Evolutionary conservation across 2,888 invertebrate genomes (phyloP), one percentile per base, ranked within the genome.

Genomic region (Encarsia formosa): DNA sequence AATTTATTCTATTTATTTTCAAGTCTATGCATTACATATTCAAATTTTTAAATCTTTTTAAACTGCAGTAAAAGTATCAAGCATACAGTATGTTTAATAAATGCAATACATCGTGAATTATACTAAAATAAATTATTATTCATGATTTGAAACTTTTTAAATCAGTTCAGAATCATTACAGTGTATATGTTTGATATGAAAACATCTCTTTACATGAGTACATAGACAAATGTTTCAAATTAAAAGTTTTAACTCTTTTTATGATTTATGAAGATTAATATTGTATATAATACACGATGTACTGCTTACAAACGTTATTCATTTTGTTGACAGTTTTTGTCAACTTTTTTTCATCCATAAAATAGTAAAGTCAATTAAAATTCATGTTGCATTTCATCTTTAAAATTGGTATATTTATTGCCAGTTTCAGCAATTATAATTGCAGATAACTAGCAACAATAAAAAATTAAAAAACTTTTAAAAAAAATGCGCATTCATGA

Each of bases 311-410:
- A 19, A 42, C 32, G 23, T 15, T 35, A 42, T 47, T 50, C 23
- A 29, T 46, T 49, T 56, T 34, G 35, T 34, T n/a, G 29, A 46
- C 43, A 48, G 44, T 52, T 56, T 49, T 47, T 49, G 42, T 52
- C 40, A 50, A 47, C 38, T 56, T 56, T 55, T 49, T 40, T 52
- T 46, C 40, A 43, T 50, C 24, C 43, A 47, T 53, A 44, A 42
- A 38, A 46, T 22, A 45, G 16, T 47, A 47, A 41, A 53, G 49
- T 52, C 52, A 52, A 53, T 32, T 48, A 20, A 51, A 32, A 38
- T 48, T 52, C 51, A 52, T 49, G 35, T 39, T 49, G 41, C 52
- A 56, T 56, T 51, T 56, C 51, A 52, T 38, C 52, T 39, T 31
- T 56, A 41, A 1, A 26, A 8, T 26, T 8, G 11, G 26, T 11